These are phyloP conservation scores for Agapetus fuscipes DNA, from an alignment of 2,888 invertebrate genomes.

Conservation along the genomic window DNA sequence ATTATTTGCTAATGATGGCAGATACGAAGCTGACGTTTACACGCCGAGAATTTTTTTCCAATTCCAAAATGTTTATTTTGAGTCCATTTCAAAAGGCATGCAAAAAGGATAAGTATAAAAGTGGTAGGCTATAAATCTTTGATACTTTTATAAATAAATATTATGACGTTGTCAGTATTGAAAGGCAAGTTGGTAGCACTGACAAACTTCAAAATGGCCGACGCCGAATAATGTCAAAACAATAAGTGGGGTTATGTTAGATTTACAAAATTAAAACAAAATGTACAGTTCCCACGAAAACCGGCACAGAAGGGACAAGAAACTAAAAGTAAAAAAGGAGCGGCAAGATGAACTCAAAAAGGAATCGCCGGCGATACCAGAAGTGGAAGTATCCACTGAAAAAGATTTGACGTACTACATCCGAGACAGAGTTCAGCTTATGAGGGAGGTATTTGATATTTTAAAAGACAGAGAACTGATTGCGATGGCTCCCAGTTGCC, in stretches of 20 bases:
- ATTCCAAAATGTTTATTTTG: no score
- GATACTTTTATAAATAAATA: no score
- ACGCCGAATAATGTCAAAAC: background rate
- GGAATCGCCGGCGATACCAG: background rate
- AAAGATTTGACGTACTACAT: conserved; percentile 47
- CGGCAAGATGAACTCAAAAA: conserved; percentile 23
- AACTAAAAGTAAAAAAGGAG: conserved; percentile 33
- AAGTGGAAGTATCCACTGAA: conserved; percentile 27
- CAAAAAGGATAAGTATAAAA: no score
- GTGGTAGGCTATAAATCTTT: no score
- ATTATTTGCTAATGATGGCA: no score
- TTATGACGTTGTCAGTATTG: no score
- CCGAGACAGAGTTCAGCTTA: conserved; percentile 49
- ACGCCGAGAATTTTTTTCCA: no score
- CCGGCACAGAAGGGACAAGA: conserved; percentile 22
- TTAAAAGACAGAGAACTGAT: conserved; percentile 47
- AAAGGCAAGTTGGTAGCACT: no score
- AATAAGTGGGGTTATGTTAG: background rate
- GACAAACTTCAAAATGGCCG: no score
- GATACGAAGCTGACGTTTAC: no score
- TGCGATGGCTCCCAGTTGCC: conserved; percentile 46
- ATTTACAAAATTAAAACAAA: background rate
- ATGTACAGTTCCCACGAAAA: background rate
- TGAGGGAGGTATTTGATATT: conserved; percentile 49
- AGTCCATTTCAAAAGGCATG: no score